Percentiles rank a stretch among this genome's conserved stretches.
phyloP scores from a whole-genome alignment of 30 jellyfish, hydroid and myxozoan genomes.

The Aurelia aurita region DNA sequence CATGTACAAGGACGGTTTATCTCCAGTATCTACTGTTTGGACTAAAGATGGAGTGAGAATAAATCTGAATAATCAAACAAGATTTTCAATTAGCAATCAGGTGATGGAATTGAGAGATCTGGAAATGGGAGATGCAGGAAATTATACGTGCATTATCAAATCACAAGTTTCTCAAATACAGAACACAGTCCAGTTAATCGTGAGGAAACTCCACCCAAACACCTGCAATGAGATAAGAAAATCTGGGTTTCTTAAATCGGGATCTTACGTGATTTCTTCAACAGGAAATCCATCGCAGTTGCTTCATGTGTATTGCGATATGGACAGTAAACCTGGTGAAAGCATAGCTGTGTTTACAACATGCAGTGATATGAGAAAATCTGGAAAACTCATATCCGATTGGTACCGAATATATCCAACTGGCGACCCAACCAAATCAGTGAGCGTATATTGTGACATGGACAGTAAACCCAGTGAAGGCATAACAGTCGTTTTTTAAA shows the following conservation, averaged over 20 bases:
- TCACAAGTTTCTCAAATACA: not conserved
- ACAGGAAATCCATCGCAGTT: not conserved
- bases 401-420: not conserved
- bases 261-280: no score
- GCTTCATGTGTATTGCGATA: not conserved
- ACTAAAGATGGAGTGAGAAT: not conserved
- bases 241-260: no score
- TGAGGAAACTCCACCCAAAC: no score
- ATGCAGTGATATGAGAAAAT: not conserved
- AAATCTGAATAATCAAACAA: no score
- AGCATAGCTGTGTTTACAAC: not conserved
- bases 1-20: not conserved
- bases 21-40: constrained; percentile 16
- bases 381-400: not conserved
- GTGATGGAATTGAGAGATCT: not conserved
- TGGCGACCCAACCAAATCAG: not conserved
- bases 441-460: constrained; percentile 36
- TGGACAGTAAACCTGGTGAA: no score
- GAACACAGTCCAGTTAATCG: not conserved
- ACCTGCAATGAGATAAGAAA: no score
- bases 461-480: not conserved
- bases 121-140: not conserved
- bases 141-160: not conserved
- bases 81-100: not conserved
- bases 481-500: no score